A percentile compares a stretch with the other conserved stretches of the same genome.
These are phyloP conservation scores for Latrodectus geometricus DNA, from an alignment of 1,140 invertebrate species.

Conservation along the genomic window DNA sequence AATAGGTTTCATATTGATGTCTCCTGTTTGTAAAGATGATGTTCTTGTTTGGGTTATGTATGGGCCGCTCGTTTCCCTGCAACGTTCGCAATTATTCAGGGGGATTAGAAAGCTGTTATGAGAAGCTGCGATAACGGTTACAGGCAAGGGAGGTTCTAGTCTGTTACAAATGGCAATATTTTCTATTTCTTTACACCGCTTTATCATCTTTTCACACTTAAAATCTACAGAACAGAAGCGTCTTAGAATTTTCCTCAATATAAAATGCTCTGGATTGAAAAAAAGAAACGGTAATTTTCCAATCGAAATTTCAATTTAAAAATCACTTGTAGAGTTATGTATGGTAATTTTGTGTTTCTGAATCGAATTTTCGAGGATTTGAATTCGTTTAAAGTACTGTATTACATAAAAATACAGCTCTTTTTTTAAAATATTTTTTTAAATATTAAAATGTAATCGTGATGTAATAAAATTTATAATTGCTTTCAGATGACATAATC, in stretches of 20 bases:
- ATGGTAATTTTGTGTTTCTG: no score
- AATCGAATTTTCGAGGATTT: no score
- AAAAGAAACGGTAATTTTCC: background rate
- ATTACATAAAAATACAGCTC: no score
- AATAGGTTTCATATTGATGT: background rate
- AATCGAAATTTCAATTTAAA: background rate
- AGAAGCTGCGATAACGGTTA: background rate
- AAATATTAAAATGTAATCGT: no score
- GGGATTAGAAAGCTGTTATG: background rate
- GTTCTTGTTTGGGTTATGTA: conserved; percentile 20
- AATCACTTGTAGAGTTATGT: no score
- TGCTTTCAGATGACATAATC: no score
- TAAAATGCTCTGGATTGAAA: background rate
- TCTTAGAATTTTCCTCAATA: no score
- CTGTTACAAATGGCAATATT: background rate
- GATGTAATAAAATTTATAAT: no score
- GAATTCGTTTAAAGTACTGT: no score
- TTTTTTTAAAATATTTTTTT: no score
- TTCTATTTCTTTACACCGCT: background rate
- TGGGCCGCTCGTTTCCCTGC: background rate
- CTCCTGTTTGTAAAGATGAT: conserved; percentile 19
- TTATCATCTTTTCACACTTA: no score
- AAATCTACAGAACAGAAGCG: no score
- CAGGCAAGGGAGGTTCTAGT: background rate
- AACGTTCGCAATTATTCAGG: conserved; percentile 4